These are phyloP conservation scores for Lagopus leucura DNA, from an alignment of 2,113 vertebrate species.

Conservation along the genomic window DNA sequence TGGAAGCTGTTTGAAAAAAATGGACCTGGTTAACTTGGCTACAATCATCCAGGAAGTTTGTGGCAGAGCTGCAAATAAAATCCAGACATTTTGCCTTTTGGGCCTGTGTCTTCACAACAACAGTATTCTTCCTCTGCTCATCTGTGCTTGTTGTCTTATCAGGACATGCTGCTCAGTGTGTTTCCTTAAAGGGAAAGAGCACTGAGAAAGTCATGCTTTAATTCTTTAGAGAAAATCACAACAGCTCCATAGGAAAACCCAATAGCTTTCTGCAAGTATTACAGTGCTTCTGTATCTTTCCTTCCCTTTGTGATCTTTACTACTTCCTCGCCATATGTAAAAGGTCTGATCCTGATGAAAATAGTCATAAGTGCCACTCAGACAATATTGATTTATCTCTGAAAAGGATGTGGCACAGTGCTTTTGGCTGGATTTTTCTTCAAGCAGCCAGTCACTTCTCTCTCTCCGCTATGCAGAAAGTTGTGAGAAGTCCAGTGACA, in stretches of 20 bases:
- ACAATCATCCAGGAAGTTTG: conserved; percentile 6
- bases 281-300: neutral
- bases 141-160: neutral
- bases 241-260: conserved; percentile 31
- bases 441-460: neutral
- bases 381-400: conserved; percentile 54
- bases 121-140: conserved; percentile 16
- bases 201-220: neutral
- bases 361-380: conserved; percentile 25
- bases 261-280: conserved; percentile 32
- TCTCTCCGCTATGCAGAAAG: conserved; percentile 46
- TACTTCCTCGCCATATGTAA: conserved; percentile 64
- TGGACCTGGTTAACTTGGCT: neutral
- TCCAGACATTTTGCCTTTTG: conserved; percentile 52
- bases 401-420: conserved; percentile 37
- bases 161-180: neutral
- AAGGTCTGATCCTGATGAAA: conserved; percentile 54
- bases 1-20: neutral
- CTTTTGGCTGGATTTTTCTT: conserved; percentile 23
- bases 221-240: conserved; percentile 31
- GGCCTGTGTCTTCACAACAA: conserved; percentile 10
- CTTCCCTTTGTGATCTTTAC: conserved; percentile 61
- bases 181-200: neutral
- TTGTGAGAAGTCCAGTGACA: conserved; percentile 57
- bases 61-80: conserved; percentile 54